These are phyloP conservation scores for Cyprinodon diabolis DNA, from an alignment of 2,797 vertebrate species.

Conservation along the genomic window DNA sequence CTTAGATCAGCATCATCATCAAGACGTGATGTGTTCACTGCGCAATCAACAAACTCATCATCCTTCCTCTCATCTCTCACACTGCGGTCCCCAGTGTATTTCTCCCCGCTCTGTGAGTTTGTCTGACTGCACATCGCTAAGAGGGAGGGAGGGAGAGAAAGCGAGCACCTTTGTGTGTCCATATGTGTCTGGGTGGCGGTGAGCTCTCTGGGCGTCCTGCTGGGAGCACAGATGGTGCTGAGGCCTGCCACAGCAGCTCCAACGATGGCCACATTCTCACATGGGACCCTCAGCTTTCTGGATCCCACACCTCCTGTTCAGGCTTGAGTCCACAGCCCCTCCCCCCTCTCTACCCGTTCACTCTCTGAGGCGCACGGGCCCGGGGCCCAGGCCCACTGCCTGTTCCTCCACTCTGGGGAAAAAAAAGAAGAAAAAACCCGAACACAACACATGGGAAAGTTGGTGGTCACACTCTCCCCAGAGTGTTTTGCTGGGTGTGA, in stretches of 20 bases:
- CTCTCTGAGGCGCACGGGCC: slow-evolving; percentile 26
- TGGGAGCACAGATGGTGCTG: slow-evolving; percentile 82
- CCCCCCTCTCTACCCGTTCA: background rate
- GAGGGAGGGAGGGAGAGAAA: slow-evolving; percentile 37
- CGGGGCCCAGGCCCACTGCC: slow-evolving; percentile 49
- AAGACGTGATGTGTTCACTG: slow-evolving; percentile 40
- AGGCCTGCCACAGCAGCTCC: slow-evolving; percentile 74
- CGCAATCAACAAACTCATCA: slow-evolving; percentile 61
- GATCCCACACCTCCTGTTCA: slow-evolving; percentile 83
- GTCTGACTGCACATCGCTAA: slow-evolving; percentile 18
- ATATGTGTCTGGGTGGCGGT: slow-evolving; percentile 72
- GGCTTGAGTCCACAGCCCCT: slow-evolving; percentile 58
- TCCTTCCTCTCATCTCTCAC: slow-evolving; percentile 37
- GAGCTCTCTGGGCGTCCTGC: slow-evolving; percentile 67
- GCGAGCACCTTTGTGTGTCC: slow-evolving; percentile 75
- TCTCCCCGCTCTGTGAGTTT: slow-evolving; percentile 12
- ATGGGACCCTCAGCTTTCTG: slow-evolving; percentile 80
- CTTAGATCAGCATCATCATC: slow-evolving; percentile 59
- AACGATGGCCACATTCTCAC: slow-evolving; percentile 82
- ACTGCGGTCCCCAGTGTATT: slow-evolving; percentile 21
- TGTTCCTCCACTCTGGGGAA: slow-evolving; percentile 49
- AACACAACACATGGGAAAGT: slow-evolving; percentile 59
- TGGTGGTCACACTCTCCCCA: slow-evolving; percentile 45
- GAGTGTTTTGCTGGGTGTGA: slow-evolving; percentile 29
- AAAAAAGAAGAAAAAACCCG: slow-evolving; percentile 15